Base-by-base conservation (phyloP, 1,140 invertebrate species). In the Trialeurodes vaporariorum region DNA sequence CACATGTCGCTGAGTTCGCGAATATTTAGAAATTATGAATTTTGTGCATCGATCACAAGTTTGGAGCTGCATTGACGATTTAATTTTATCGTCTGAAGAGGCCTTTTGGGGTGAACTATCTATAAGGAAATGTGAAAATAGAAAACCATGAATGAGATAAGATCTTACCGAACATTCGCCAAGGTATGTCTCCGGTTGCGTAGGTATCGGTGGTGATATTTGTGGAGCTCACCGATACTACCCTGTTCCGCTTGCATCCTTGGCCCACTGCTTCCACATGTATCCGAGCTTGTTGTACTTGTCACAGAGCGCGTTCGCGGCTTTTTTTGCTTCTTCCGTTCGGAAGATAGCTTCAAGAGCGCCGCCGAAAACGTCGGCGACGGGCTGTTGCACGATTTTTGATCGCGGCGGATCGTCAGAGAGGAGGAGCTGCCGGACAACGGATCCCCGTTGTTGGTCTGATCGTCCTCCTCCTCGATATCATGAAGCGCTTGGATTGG, bases 191-290 rank as follows among this genome's bases (percentile, higher is more conserved):
- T 82, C 25, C 91, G 82, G 73, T 89, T 92, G 76, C 90, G 85
- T 66, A 92, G 83, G 77, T 88, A 89, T 71, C 87, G 79, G 73
- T 89, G 91, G 75, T 92, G 91, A 76, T 92, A 92, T 73, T 89
- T 90, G 73, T 91, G 87, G 67, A 93, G 83, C 75, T 92, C 90
- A 61, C 89, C 89, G 75, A 93, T 91, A 78, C 88, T 89, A 59
- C 91, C 91, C 76, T 91, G 89, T 79, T 93, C 91, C 65, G 89
- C 91, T 81, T 92, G 91, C 90, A 93, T 92, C 77, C 83, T 91
- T 76, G 64, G 72, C 72, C 5, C 74, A 70, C 73, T 67, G 68
- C 25, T 68, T 13, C 72, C 83, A 72, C 83, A 76, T 58, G 75
- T 72, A 62, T 75, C 69, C 21, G 65, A 74, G 59, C 74, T 74